Base-by-base conservation (phyloP, 1,140 invertebrate species). In the Temnothorax longispinosus region DNA sequence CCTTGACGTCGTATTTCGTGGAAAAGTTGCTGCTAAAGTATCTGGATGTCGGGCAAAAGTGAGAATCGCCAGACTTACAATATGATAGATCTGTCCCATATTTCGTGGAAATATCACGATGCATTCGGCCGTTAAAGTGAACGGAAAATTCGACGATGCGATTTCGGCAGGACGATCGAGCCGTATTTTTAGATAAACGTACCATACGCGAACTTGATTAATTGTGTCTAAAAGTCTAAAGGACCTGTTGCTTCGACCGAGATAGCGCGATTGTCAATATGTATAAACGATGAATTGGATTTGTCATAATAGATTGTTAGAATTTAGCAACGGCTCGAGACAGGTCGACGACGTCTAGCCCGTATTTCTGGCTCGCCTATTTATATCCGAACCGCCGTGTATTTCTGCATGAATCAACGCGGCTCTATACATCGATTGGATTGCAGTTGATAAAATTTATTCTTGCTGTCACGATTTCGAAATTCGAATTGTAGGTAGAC, bases 201-300 rank as follows among this genome's bases (percentile, higher is more conserved):
- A 56, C 54, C 54, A 21, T 32, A 3, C 50, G 15, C 50, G 15
- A n/a, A 84, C 56, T 84, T 62, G 56, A 69, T 60, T 74, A 89
- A 67, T 38, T 52, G 56, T 6, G 18, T 21, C 41, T 80, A 82
- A 81, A 88, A 82, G 65, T 32, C 10, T 77, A 69, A 65, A 78
- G 38, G 58, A 90, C 89, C 88, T 90, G 89, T 90, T 90, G 89
- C 89, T 89, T 78, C 74, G 50, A 32, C 4, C n/a, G n/a, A 58
- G 5, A 18, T 18, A 18, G 69, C 27, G 32, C 80, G 7, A 15
- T 60, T 75, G 56, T 75, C 69, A 74, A 60, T 84, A 84, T 47
- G 18, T 74, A 50, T 58, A 75, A 75, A 27, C 54, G 69, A 41
- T 32, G 21, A 82, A 74, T 82, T 50, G 69, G 18, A 75, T 47